Evolutionary conservation across 1,140 invertebrate genomes (phyloP), one percentile per base, ranked within the genome.

Genomic region (Philopotamus ludificatus): DNA sequence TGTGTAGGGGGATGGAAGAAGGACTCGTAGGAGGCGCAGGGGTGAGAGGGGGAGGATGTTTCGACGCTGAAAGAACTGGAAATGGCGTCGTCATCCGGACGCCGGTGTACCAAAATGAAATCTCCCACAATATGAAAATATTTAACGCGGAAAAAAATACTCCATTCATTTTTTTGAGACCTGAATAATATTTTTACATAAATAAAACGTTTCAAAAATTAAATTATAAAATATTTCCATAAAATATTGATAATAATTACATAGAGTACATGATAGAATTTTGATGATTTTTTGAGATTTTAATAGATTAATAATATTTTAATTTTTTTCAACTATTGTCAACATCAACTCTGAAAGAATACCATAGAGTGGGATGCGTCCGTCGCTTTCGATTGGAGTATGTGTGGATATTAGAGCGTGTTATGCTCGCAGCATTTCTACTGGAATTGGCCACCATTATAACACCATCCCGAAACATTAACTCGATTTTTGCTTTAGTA

Each of bases 391-490:
- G 8, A 8, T 65, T 65, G 10, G n/a, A 16, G 10, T 0, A 4
- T 2, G 20, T 62, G 57, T 62, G 62, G 22, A 53, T 63, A 65
- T 65, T 68, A 65, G 58, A 49, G 63, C n/a, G 57, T 59, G 63
- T 65, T 68, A 65, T 65, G 58, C 58, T 61, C 50, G 50, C 49
- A 62, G 54, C 58, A 60, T 68, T 65, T 65, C 67, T 58, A 64
- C 47, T 58, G 66, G 63, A 68, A 68, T 68, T 68, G 66, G 49
- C 59, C 63, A 62, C 63, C 67, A 65, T 68, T 68, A 68, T 68
- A 68, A 68, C 67, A 59, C 67, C 63, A 68, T 68, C 67, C 59
- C 67, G 63, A 60, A 62, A 60, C 67, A 68, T 68, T 68, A 68
- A 68, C 67, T 68, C 67, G 67, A 68, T 68, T 68, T 65, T 54